phyloP scores from a whole-genome alignment of 1,140 invertebrate species.

The Neotoxoptera formosana region DNA sequence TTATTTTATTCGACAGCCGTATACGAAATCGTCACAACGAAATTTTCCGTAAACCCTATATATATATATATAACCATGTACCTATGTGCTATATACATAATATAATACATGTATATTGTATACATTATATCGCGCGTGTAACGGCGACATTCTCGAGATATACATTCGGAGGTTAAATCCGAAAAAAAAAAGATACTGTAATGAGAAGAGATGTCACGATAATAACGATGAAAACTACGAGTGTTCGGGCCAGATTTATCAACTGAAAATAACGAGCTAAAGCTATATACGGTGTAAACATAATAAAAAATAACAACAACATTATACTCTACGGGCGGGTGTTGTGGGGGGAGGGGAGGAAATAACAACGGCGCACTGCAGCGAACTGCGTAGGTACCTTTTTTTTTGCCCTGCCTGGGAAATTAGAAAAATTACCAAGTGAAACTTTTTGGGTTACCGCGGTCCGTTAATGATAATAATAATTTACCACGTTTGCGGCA shows the following conservation, averaged over 20 bases:
- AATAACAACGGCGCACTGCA: background rate
- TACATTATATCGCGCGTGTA: background rate
- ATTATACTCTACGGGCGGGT: background rate
- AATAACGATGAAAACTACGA: background rate
- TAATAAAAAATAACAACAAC: conserved; percentile 37
- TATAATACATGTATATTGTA: background rate
- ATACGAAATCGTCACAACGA: background rate
- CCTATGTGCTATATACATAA: background rate
- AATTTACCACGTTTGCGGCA: background rate
- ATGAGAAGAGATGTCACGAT: conserved; percentile 3
- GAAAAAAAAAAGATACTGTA: conserved; percentile 2
- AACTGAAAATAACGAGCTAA: conserved; percentile 27
- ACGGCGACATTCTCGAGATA: background rate
- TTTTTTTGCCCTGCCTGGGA: background rate
- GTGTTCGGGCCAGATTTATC: background rate
- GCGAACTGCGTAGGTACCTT: background rate
- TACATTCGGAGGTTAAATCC: background rate
- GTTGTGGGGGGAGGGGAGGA: background rate
- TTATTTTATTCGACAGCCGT: background rate
- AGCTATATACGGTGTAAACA: conserved; percentile 6
- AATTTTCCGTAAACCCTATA: background rate
- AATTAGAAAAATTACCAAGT: background rate
- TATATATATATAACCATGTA: no score
- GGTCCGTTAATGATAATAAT: background rate
- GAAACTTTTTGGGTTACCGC: background rate